Conservation (phyloP, 2,888 invertebrate genomes). For the Lasioglossum figueresi region DNA sequence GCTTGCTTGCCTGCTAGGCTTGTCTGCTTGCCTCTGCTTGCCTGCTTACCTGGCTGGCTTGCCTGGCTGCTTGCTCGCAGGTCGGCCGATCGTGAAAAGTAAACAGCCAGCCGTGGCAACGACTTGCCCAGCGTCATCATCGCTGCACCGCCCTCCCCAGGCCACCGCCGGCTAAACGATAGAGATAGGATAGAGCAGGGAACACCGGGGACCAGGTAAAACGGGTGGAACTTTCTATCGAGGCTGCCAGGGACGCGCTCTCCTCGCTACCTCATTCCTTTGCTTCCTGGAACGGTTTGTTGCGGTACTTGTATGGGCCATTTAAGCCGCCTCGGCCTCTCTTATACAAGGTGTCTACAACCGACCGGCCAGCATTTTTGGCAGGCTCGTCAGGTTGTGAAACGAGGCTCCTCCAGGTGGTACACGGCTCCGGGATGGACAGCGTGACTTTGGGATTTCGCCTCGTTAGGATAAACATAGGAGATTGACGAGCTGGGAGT, state of each 20-base stretch:
- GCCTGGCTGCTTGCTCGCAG: conserved; percentile 23
- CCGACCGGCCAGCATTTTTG: background rate
- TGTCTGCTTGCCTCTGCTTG: background rate
- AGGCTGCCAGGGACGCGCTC: conserved; percentile 28
- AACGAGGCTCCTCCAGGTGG: background rate
- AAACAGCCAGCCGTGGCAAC: conserved; percentile 75
- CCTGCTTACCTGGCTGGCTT: background rate
- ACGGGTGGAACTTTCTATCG: conserved; percentile 39
- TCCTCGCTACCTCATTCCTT: background rate
- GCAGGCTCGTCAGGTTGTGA: background rate
- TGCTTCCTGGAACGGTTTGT: conserved; percentile 20
- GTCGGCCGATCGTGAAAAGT: conserved; percentile 74
- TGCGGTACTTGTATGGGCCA: background rate
- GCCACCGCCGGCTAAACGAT: conserved; percentile 55
- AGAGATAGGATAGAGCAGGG: conserved; percentile 48
- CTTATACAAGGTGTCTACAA: background rate
- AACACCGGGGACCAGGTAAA: conserved; percentile 46
- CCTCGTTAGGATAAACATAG: conserved; percentile 4
- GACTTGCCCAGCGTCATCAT: conserved; percentile 69
- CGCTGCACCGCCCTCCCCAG: conserved; percentile 50
- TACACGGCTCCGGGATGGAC: background rate
- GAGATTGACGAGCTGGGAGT: background rate
- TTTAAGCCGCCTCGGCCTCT: conserved; percentile 4
- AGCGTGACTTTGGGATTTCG: background rate
- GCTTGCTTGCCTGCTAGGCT: conserved; percentile 15